Percentiles rank a stretch among this genome's conserved stretches.
Conservation (phyloP, 2,797 vertebrate species). For the Psittacula derbiana region DNA sequence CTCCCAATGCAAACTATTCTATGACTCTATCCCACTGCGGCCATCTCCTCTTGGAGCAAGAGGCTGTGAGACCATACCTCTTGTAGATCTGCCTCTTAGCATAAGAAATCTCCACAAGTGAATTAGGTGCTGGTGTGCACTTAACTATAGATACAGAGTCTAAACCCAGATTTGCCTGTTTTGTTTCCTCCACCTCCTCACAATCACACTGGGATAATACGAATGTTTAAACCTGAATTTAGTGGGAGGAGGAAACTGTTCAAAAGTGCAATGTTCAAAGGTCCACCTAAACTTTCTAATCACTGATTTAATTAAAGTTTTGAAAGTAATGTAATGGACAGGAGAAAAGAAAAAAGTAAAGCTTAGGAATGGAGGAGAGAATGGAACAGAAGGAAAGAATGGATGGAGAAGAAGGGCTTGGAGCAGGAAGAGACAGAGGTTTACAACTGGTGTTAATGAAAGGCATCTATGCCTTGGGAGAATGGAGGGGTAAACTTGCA, state of each 20-base stretch:
- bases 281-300: background rate
- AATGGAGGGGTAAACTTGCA: background rate
- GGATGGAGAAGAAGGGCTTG: background rate
- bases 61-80: background rate
- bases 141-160: background rate
- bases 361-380: background rate
- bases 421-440: background rate
- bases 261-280: accelerated
- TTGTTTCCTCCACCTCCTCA: background rate
- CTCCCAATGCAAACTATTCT: background rate
- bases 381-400: background rate
- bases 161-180: background rate
- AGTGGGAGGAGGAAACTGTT: background rate
- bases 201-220: accelerated
- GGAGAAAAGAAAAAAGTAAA: background rate
- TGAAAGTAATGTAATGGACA: background rate
- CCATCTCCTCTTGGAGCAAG: background rate
- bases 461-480: background rate
- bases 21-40: background rate
- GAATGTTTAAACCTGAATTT: background rate
- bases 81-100: background rate
- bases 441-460: background rate
- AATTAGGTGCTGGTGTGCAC: accelerated
- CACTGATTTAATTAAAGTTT: background rate
- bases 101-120: accelerated